Conservation (phyloP, 2,888 invertebrate genomes). For the Oscheius sp. region DNA sequence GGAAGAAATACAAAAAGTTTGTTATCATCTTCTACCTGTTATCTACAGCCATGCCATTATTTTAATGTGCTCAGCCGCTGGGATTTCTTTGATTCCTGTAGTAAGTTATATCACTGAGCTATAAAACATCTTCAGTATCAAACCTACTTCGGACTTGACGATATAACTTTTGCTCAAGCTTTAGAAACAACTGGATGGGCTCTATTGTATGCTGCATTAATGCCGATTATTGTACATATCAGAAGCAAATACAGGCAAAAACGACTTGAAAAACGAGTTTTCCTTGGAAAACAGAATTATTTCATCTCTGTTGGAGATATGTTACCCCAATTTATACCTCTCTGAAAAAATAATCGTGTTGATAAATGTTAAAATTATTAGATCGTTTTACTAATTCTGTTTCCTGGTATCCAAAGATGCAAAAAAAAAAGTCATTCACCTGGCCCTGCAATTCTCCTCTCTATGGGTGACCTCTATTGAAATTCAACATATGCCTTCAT, state of each 20-base stretch:
- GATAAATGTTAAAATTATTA: too few species aligned
- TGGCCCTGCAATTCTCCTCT: too few species aligned
- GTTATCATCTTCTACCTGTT: slow-evolving; percentile 14
- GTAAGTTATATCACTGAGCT: not conserved
- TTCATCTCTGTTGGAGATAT: too few species aligned
- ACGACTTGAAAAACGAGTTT: too few species aligned
- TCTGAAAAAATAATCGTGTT: too few species aligned
- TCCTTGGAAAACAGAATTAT: not conserved
- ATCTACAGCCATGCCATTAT: slow-evolving; percentile 5
- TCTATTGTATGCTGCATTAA: not conserved
- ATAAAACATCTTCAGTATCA: not conserved
- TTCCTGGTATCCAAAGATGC: too few species aligned
- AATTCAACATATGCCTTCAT: too few species aligned
- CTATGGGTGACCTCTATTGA: too few species aligned
- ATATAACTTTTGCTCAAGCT: not conserved
- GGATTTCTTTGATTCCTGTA: slow-evolving; percentile 7
- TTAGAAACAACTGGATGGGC: slow-evolving; percentile 10
- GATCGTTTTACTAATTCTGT: too few species aligned
- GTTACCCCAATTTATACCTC: too few species aligned
- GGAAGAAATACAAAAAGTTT: not conserved
- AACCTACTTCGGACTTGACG: slow-evolving; percentile 2
- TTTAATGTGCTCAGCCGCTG: not conserved
- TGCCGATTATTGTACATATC: slow-evolving; percentile 9
- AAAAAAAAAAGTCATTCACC: too few species aligned
- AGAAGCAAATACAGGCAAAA: not conserved